phyloP scores from a whole-genome alignment of 2,888 invertebrate genomes.

The Flabesymbios commensalis region DNA sequence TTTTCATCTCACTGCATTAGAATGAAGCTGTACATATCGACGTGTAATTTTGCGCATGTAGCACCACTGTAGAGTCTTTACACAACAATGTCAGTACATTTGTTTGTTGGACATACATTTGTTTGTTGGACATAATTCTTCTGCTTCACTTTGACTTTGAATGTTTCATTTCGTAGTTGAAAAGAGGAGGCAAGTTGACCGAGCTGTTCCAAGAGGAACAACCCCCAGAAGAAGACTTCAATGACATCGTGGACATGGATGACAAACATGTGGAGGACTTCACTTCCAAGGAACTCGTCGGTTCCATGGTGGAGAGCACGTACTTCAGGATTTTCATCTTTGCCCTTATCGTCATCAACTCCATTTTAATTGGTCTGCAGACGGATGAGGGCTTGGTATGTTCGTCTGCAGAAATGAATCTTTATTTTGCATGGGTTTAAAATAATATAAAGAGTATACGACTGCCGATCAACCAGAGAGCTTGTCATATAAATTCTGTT shows the following conservation, averaged over 20 bases:
- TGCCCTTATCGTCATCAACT: conserved; percentile 43
- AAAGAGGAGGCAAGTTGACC: background rate
- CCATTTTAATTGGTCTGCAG: conserved; percentile 45
- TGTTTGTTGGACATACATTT: too few relatives aligned
- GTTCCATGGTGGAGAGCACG: conserved; percentile 23
- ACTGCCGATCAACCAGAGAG: background rate
- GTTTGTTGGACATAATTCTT: too few relatives aligned
- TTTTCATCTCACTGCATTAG: too few relatives aligned
- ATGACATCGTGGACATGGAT: conserved; percentile 36
- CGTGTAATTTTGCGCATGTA: too few relatives aligned
- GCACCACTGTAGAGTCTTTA: too few relatives aligned
- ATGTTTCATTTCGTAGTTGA: too few relatives aligned
- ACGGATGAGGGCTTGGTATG: conserved; percentile 37
- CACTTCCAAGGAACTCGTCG: conserved; percentile 26
- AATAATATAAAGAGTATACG: background rate
- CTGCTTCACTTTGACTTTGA: too few relatives aligned
- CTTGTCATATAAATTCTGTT: background rate
- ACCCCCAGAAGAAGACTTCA: conserved; percentile 29
- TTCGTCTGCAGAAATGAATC: too few relatives aligned
- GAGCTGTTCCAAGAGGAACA: background rate
- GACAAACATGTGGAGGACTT: conserved; percentile 18
- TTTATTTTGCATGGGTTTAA: too few relatives aligned
- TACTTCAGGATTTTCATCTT: conserved; percentile 38
- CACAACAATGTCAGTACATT: too few relatives aligned
- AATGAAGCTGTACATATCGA: too few relatives aligned